Evolutionary conservation across 2,888 invertebrate genomes (phyloP), one percentile per base, ranked within the genome.

Genomic region (Platycnemis pennipes): DNA sequence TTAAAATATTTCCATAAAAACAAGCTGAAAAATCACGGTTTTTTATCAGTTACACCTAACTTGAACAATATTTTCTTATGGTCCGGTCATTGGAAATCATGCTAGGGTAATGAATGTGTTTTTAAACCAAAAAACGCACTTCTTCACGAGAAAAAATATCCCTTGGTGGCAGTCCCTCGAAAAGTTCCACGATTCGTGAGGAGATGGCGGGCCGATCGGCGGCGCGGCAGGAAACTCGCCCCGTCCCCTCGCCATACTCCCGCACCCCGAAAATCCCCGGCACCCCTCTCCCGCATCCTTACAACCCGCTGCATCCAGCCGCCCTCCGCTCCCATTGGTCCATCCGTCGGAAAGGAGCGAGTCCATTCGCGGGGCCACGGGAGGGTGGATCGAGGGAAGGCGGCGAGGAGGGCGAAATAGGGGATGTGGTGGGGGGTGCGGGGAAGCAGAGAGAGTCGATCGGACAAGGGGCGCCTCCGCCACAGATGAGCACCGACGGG

Each of bases 401-500:
- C 94, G 49, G 94, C 26, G 95, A 94, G 86, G 3, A n/a, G 89
- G 89, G 88, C 22, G 89, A 4, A n/a, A n/a, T 31, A 89, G 46
- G 91, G 94, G 94, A 87, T 94, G 42, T 94, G 95, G 44, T 87
- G 26, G n/a, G n/a, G 88, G 44, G 31, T 88, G 49, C 37, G 53
- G 53, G 37, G 46, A 22, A 87, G 31, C n/a, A 31, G 22, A n/a
- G 45, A 87, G 45, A 96, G 97, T 45, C 44, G 45, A 87, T 45
- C 44, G 13, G 22, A 16, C 16, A 44, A 44, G 22, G 44, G 86
- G 45, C n/a, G 45, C 44, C 11, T 8, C 44, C 45, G 31, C 45
- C 37, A 31, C 44, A 44, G 31, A 49, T 19, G 69, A 77, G 77
- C 49, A 49, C 31, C n/a, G 77, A 46, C n/a, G 31, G 46, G 53